Percentiles rank a stretch among this genome's conserved stretches.
These are phyloP conservation scores for Chironomus striatipennis DNA, from an alignment of 1,140 invertebrate species.

Conservation along the genomic window DNA sequence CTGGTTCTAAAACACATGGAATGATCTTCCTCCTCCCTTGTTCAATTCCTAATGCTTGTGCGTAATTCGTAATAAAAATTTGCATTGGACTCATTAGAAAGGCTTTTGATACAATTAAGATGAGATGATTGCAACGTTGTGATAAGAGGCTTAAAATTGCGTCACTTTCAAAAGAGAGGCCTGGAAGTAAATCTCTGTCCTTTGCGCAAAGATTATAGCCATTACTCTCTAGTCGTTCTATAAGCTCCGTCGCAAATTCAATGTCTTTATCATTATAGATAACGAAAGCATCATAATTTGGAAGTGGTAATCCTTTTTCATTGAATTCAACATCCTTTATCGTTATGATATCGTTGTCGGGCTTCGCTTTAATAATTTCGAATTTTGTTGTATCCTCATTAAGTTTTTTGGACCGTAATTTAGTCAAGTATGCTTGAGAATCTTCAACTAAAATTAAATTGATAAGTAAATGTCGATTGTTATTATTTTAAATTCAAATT, in stretches of 20 bases:
- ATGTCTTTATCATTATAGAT: constrained; percentile 60
- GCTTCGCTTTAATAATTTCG: constrained; percentile 23
- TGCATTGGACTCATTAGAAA: constrained; percentile 61
- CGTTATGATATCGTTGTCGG: constrained; percentile 33
- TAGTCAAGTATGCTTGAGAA: constrained; percentile 32
- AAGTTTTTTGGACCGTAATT: not conserved
- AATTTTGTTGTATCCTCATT: constrained; percentile 26
- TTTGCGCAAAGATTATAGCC: constrained; percentile 58
- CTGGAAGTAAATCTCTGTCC: constrained; percentile 56
- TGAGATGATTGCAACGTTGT: constrained; percentile 59
- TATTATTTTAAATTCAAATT: too few relatives aligned
- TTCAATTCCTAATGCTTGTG: constrained; percentile 62
- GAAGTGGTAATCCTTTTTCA: constrained; percentile 43
- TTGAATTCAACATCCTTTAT: constrained; percentile 45
- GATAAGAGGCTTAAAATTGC: constrained; percentile 62
- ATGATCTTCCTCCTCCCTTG: constrained; percentile 52
- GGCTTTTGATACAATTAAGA: constrained; percentile 60
- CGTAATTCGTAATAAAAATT: constrained; percentile 60
- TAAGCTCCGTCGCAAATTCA: constrained; percentile 50
- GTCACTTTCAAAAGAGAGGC: constrained; percentile 55
- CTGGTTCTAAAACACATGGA: constrained; percentile 50
- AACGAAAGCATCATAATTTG: constrained; percentile 60
- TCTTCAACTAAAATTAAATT: constrained; percentile 37
- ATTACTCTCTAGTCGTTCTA: constrained; percentile 53
- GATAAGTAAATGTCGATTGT: too few relatives aligned